Evolutionary conservation across 2,888 invertebrate species (phyloP), one percentile per base, ranked within the genome.

Genomic region (Cheilosia pagana): DNA sequence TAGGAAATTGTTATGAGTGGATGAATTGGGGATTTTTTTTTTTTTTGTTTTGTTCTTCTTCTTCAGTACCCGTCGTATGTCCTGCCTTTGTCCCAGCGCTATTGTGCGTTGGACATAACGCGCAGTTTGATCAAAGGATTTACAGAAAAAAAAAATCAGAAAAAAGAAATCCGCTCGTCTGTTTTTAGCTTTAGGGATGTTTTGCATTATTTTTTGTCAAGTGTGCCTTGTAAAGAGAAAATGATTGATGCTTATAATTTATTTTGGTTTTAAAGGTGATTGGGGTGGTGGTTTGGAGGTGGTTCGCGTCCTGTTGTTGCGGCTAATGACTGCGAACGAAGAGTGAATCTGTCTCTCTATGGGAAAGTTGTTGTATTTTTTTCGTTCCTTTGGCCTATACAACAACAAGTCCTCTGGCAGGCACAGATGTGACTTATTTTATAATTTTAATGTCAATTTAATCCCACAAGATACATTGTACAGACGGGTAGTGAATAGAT

Each of bases 161-260:
- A 43, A 62, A 43, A 41, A 41, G 53, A 21, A 12, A 8, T 16
- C 12, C 12, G 21, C 21, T 39, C 16, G 79, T 71, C 79, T 74
- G 83, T 67, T 81, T 71, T 62, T 85, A 76, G 81, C 85, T 85
- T 53, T 67, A 71, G 71, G 81, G 85, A 65, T 76, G 60, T 85
- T 83, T 76, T 81, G 63, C 35, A 52, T 48, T 63, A 14, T 57
- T 45, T 57, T 53, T 81, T 50, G 57, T 79, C 43, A 65, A 72
- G 75, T 76, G 45, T 71, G 48, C 28, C 43, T 71, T 75, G 71
- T 81, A 76, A 85, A 71, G 75, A 81, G 85, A 85, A 85, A 67
- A 81, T 85, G 85, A 85, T 85, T 85, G 85, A 85, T 85, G 85
- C 81, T 85, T 57, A 76, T 85, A 85, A 85, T 85, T 85, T 85